These are phyloP conservation scores for Prostheceraeus crozeri DNA, from an alignment of 2,888 invertebrate genomes.

Conservation along the genomic window DNA sequence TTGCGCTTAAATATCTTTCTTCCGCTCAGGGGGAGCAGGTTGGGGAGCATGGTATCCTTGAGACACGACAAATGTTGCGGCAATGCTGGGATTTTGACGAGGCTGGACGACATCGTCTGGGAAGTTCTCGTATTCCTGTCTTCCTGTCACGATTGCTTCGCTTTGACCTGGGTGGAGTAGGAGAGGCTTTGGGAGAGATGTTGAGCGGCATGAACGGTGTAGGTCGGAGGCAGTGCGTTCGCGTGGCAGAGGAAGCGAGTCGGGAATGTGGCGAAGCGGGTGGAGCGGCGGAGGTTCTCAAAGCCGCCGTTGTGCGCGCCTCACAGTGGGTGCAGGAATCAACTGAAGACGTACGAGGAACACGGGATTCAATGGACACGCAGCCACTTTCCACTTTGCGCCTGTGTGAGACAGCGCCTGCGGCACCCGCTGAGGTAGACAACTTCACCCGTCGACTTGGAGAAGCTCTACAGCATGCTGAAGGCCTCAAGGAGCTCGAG, in stretches of 20 bases:
- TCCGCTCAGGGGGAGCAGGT: neutral
- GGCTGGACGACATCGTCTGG: too few relatives aligned
- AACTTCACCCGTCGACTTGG: neutral
- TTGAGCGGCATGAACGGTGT: neutral
- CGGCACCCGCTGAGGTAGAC: neutral
- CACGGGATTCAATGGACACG: neutral
- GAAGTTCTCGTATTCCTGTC: too few relatives aligned
- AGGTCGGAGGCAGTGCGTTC: neutral
- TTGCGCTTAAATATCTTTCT: constrained; percentile 5
- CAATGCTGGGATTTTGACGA: constrained; percentile 12
- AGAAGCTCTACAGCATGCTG: neutral
- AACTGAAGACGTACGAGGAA: neutral
- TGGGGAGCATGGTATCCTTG: neutral
- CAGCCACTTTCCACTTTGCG: neutral
- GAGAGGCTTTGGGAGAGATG: neutral
- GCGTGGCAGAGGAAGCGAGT: neutral
- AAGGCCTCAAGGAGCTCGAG: neutral
- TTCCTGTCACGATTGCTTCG: constrained; percentile 4
- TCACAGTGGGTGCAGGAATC: too few relatives aligned
- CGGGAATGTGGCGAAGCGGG: neutral
- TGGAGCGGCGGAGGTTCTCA: neutral
- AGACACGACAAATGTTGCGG: neutral
- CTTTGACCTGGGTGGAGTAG: neutral
- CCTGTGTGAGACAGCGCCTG: neutral
- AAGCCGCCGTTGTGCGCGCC: too few relatives aligned